Base-by-base conservation (phyloP, 1,140 invertebrate species). In the Drosophila rufa region DNA sequence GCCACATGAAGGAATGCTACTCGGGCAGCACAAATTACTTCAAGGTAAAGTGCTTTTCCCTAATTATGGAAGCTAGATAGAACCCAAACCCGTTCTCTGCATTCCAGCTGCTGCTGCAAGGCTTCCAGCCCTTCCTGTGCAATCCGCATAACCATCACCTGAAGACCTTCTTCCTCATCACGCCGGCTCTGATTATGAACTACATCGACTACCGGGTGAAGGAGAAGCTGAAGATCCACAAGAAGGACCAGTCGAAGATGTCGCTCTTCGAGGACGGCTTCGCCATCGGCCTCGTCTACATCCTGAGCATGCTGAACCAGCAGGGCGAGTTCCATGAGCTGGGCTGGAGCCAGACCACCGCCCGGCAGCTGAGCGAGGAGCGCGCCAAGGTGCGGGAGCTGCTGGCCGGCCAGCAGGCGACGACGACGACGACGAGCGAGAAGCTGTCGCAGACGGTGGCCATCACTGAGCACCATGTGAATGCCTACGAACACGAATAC, bases 191-290 rank as follows among this genome's bases (percentile, higher is more conserved):
- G 75, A 99, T 97, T 4, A 94, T 99, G 56, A 99, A 99, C 93
- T 99, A 97, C 94, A 95, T 99, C 14, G 98, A 99, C 91, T 96
- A 99, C 92, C 96, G 97, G 25, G 96, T 99, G 55, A 95, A 96
- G 19, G 97, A 97, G 79, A 99, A 99, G 93, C 98, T 99, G 80
- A 97, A 98, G 92, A 95, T 99, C 93, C 95, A 94, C 78, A 93
- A 93, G 45, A 93, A 92, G 56, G 97, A 98, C 82, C 96, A 96
- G 92, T 93, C 95, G 15, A 97, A 96, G 27, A 96, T 97, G 62
- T 71, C 89, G 3, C 95, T 97, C 4, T 99, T 99, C 93, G 98
- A 99, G 93, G 99, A 99, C 94, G 99, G 99, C 40, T 99, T 99
- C 94, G 97, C 98, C 27, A 98, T 99, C 95, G 99, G 98, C 15